Conservation (phyloP, 2,888 invertebrate genomes). For the Siphonodentalium dalli region DNA sequence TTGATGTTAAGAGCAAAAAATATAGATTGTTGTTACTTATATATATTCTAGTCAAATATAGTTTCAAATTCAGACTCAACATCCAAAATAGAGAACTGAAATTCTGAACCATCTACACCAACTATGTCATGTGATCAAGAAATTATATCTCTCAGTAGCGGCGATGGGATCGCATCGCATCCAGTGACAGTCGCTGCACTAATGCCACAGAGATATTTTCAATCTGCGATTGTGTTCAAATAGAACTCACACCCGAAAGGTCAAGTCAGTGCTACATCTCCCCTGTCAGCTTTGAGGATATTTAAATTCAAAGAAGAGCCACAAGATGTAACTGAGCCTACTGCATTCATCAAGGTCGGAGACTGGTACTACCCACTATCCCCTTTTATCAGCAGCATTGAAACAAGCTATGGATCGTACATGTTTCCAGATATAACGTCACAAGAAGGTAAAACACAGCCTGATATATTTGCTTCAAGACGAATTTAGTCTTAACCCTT, state of each 20-base stretch:
- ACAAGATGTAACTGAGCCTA: constrained; percentile 35
- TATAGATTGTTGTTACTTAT: no score
- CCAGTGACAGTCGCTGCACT: constrained; percentile 30
- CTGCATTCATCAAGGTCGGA: constrained; percentile 70
- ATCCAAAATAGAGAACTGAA: no score
- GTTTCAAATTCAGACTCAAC: no score
- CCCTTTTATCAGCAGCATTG: constrained; percentile 75
- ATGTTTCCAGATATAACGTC: constrained; percentile 76
- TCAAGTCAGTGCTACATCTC: constrained; percentile 72
- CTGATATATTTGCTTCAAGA: no score
- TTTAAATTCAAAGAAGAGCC: constrained; percentile 59
- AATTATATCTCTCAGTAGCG: constrained; percentile 44
- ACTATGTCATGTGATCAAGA: constrained; percentile 28
- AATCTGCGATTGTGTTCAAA: constrained; percentile 71
- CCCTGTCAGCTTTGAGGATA: constrained; percentile 71
- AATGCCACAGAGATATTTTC: constrained; percentile 68
- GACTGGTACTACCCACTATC: constrained; percentile 72
- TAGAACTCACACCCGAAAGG: constrained; percentile 76
- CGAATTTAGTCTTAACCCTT: no score
- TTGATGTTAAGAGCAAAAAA: no score
- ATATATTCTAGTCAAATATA: no score
- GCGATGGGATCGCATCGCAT: constrained; percentile 26
- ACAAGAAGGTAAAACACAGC: no score
- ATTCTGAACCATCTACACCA: constrained; percentile 24
- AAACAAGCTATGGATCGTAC: constrained; percentile 77